Conservation (phyloP, 2,113 vertebrate species). For the Progne subis region DNA sequence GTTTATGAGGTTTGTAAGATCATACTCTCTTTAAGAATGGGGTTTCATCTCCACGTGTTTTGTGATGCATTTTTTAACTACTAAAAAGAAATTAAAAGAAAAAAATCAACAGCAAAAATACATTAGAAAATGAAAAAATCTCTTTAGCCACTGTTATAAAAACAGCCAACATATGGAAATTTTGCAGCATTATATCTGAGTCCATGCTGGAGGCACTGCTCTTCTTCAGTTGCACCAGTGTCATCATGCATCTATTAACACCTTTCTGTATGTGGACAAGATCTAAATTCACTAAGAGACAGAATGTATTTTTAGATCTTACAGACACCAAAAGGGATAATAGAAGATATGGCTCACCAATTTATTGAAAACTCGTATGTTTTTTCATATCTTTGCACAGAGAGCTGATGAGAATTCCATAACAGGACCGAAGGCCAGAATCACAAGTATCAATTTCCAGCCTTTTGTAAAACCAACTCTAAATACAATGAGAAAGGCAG, state of each 20-base stretch:
- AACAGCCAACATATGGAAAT: neutral
- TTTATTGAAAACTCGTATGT: neutral
- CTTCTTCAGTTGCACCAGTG: neutral
- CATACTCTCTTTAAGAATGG: neutral
- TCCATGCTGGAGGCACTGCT: neutral
- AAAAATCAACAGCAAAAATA: neutral
- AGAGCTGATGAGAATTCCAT: constrained; percentile 79
- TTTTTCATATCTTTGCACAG: constrained; percentile 75
- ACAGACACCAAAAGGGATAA: neutral
- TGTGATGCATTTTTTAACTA: neutral
- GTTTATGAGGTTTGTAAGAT: neutral
- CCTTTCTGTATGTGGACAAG: neutral
- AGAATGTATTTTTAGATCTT: neutral
- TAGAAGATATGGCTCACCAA: neutral
- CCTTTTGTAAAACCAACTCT: constrained; percentile 81
- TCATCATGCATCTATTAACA: neutral
- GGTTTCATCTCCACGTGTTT: neutral
- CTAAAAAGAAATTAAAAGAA: neutral
- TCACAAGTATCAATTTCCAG: constrained; percentile 88
- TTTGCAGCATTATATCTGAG: neutral
- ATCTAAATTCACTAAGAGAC: neutral
- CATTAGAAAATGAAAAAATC: neutral
- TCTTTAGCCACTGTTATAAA: neutral
- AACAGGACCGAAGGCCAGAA: constrained; percentile 82
- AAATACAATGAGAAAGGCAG: constrained; percentile 81